These are phyloP conservation scores for Caretta caretta DNA, from an alignment of 2,113 vertebrate genomes.

Conservation along the genomic window DNA sequence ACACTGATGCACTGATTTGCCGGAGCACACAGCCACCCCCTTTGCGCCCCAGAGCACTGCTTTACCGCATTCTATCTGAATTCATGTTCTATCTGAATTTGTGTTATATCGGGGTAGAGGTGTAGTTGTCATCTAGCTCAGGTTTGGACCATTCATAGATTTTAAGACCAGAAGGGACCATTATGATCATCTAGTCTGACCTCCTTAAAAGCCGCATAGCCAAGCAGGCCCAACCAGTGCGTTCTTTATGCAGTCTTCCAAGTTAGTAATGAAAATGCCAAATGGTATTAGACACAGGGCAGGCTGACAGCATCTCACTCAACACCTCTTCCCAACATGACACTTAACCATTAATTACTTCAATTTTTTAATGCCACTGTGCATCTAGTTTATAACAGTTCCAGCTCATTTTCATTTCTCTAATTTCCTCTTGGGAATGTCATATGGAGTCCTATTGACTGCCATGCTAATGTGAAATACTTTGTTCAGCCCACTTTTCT, in stretches of 20 bases:
- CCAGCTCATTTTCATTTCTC: slow-evolving; percentile 8
- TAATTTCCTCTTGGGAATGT: slow-evolving; percentile 16
- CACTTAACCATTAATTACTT: neutral
- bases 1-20: too few relatives aligned
- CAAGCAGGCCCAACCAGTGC: neutral
- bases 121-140: too few relatives aligned
- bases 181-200: neutral
- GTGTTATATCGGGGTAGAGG: too few relatives aligned
- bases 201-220: neutral
- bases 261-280: neutral
- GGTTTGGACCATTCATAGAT: too few relatives aligned
- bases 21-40: too few relatives aligned
- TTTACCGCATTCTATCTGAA: too few relatives aligned
- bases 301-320: neutral
- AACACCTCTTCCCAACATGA: neutral
- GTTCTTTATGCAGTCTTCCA: neutral
- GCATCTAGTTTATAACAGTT: neutral
- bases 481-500: neutral
- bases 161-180: neutral
- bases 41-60: too few relatives aligned
- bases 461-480: slow-evolving; percentile 12
- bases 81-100: too few relatives aligned
- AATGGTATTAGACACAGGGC: neutral
- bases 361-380: neutral
- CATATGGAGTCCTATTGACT: slow-evolving; percentile 1